phyloP scores from a whole-genome alignment of 2,113 vertebrate genomes.

The Gambusia affinis region DNA sequence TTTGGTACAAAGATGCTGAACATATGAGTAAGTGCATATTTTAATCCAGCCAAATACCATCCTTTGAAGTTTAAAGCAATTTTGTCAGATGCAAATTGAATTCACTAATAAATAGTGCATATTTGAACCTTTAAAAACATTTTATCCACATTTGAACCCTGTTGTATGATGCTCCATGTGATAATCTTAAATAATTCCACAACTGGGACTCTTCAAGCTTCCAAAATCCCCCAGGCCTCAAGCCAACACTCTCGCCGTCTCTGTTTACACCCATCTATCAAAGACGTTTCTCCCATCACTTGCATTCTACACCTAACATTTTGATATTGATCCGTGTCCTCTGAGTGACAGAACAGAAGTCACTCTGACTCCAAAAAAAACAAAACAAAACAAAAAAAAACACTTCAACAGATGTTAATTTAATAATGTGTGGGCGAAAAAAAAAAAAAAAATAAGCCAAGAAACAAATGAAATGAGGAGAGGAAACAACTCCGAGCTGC shows the following conservation, averaged over 20 bases:
- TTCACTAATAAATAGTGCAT: not conserved
- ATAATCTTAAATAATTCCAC: not conserved
- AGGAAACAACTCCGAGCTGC: constrained; percentile 69
- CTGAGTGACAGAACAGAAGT: constrained; percentile 63
- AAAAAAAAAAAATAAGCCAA: constrained; percentile 47
- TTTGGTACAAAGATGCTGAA: not conserved
- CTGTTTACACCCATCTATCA: constrained; percentile 49
- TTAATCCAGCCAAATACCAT: too few relatives aligned
- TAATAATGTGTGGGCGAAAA: constrained; percentile 74
- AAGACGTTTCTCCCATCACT: constrained; percentile 11
- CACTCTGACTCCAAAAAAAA: constrained; percentile 53
- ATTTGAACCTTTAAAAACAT: not conserved
- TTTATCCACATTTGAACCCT: constrained; percentile 8
- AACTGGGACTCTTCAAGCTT: constrained; percentile 7
- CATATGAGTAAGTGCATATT: not conserved
- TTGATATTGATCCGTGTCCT: constrained; percentile 61
- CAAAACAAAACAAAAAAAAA: too few relatives aligned
- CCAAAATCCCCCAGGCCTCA: constrained; percentile 19
- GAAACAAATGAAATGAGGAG: constrained; percentile 69
- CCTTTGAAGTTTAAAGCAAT: not conserved
- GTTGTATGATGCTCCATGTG: not conserved
- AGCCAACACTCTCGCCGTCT: constrained; percentile 11
- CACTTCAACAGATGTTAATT: constrained; percentile 77
- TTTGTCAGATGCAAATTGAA: constrained; percentile 4
- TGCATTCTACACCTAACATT: constrained; percentile 37